Percentiles rank a stretch among this genome's conserved stretches.
Evolutionary conservation across 2,888 invertebrate species (phyloP).

Genomic region (Drosophila leonis): DNA sequence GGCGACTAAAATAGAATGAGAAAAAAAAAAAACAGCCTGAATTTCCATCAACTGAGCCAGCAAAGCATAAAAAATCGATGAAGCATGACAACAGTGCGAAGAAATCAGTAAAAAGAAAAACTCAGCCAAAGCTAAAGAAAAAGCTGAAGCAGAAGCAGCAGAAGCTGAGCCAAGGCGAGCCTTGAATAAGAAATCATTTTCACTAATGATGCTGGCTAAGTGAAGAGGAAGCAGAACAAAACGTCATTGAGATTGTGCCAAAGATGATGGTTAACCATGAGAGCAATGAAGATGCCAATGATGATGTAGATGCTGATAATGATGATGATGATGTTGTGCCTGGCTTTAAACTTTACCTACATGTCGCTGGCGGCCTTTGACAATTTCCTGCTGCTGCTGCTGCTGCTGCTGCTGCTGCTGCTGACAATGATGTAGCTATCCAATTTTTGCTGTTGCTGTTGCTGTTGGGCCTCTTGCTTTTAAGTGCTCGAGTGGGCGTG

Average conservation of each 20-base stretch:
- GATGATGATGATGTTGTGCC: constrained; percentile 16
- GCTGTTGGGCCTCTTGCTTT: constrained; percentile 42
- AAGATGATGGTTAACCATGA: constrained; percentile 29
- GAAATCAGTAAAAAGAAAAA: constrained; percentile 39
- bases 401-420: constrained; percentile 12
- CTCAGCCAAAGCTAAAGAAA: constrained; percentile 35
- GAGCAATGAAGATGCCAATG: constrained; percentile 22
- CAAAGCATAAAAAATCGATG: constrained; percentile 73
- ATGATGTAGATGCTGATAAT: constrained; percentile 11
- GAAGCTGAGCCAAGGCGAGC: constrained; percentile 38
- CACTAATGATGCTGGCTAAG: constrained; percentile 65
- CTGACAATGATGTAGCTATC: constrained; percentile 57
- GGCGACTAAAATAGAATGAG: constrained; percentile 27
- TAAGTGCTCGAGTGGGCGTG: constrained; percentile 51
- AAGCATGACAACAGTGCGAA: constrained; percentile 66
- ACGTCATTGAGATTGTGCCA: constrained; percentile 54
- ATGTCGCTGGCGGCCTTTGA: constrained; percentile 46
- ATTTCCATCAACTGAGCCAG: constrained; percentile 70
- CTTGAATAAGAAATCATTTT: constrained; percentile 75
- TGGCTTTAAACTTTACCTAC: constrained; percentile 50
- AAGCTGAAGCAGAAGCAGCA: constrained; percentile 18
- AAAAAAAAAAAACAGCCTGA: constrained; percentile 17
- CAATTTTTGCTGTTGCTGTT: constrained; percentile 17
- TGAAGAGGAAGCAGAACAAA: constrained; percentile 26
- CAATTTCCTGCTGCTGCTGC: constrained; percentile 50